A percentile compares a stretch with the other conserved stretches of the same genome.
Evolutionary conservation across 2,797 vertebrate genomes (phyloP).

Genomic region (Nannoperca australis): DNA sequence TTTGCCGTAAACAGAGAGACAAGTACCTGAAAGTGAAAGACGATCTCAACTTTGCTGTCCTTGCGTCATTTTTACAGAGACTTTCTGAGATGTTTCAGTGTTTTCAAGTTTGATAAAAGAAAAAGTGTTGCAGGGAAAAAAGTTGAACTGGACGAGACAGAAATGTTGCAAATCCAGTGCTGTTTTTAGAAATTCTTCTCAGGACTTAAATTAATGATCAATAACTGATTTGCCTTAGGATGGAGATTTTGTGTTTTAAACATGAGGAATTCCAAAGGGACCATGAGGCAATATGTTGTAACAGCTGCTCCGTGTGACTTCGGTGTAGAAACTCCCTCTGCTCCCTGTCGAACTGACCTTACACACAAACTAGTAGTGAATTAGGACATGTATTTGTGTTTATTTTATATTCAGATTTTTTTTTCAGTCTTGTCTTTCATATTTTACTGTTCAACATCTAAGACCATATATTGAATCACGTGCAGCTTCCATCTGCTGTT

Average conservation of each 20-base stretch:
- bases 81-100: constrained; percentile 1
- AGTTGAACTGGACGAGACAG: constrained; percentile 23
- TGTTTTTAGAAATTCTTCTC: constrained; percentile 37
- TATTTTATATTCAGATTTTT: neutral
- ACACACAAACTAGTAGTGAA: neutral
- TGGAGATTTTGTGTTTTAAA: constrained; percentile 71
- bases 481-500: neutral
- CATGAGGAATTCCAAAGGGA: constrained; percentile 62
- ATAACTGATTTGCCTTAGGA: constrained; percentile 62
- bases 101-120: constrained; percentile 35
- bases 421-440: neutral
- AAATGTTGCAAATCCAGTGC: constrained; percentile 27
- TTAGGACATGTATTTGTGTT: neutral
- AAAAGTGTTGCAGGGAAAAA: constrained; percentile 18
- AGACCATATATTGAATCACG: neutral
- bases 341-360: constrained; percentile 9
- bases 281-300: constrained; percentile 77
- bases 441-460: constrained; percentile 2
- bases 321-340: constrained; percentile 2
- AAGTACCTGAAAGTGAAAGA: constrained; percentile 2
- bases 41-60: constrained; percentile 11
- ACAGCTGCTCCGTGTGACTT: constrained; percentile 48
- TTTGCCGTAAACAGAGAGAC: neutral
- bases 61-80: constrained; percentile 61
- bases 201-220: constrained; percentile 77